Evolutionary conservation across 2,888 invertebrate species (phyloP).

Genomic region (Trichacis sp.): DNA sequence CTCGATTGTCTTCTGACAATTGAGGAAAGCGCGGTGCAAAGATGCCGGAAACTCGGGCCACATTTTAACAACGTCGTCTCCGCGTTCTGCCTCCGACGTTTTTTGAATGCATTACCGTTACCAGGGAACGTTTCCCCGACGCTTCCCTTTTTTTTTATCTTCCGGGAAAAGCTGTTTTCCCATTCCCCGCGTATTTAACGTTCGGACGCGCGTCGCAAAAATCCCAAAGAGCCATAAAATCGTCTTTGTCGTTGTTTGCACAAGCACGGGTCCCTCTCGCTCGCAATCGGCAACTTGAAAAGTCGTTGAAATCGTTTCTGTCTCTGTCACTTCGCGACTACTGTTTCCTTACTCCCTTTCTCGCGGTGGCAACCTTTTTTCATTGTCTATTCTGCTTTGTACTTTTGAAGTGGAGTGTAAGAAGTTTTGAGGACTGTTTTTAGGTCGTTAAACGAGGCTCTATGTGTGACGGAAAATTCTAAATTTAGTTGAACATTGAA

Average conservation of each 20-base stretch:
- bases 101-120: no score
- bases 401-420: not conserved
- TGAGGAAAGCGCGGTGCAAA: not conserved
- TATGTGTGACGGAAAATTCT: not conserved
- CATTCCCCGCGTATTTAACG: no score
- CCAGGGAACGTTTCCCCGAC: no score
- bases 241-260: no score
- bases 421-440: constrained; percentile 1
- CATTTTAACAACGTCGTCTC: not conserved
- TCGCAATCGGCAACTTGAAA: not conserved
- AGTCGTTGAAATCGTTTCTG: not conserved
- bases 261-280: not conserved
- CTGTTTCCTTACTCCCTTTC: not conserved
- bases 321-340: not conserved
- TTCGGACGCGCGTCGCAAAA: no score
- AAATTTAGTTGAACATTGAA: not conserved
- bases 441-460: not conserved
- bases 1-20: constrained; percentile 20
- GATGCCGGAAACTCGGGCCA: not conserved
- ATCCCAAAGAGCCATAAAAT: no score
- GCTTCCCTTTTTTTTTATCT: no score
- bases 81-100: no score
- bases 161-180: no score
- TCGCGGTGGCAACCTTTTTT: not conserved
- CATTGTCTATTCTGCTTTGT: not conserved